phyloP scores from a whole-genome alignment of 1,140 invertebrate species.

The Scaptomyza montana region DNA sequence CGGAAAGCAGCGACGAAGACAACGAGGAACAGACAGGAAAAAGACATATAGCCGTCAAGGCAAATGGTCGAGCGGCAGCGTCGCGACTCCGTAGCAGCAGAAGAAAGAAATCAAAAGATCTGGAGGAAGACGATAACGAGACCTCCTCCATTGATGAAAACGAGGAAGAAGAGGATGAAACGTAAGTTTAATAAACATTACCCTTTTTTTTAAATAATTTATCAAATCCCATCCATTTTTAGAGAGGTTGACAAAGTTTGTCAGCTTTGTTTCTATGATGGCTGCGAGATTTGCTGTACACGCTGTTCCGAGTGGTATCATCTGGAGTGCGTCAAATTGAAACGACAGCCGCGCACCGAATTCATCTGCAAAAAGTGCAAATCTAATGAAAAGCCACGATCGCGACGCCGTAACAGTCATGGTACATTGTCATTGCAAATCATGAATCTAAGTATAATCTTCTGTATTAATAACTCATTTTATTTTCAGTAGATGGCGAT shows the following conservation, averaged over 20 bases:
- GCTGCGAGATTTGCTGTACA: constrained; percentile 67
- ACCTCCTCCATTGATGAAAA: neutral
- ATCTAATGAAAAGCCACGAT: constrained; percentile 28
- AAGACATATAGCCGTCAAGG: neutral
- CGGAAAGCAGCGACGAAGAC: constrained; percentile 83
- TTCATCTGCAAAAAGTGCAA: constrained; percentile 72
- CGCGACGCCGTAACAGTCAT: constrained; percentile 51
- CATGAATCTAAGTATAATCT: neutral
- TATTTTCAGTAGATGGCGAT: constrained; percentile 48
- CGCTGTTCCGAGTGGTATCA: constrained; percentile 67
- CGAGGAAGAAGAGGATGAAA: constrained; percentile 82
- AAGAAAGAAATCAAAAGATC: constrained; percentile 54
- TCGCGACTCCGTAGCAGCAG: neutral
- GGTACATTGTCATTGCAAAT: constrained; percentile 37
- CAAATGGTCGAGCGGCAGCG: neutral
- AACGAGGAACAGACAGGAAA: neutral
- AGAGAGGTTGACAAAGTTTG: constrained; percentile 69
- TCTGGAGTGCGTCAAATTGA: constrained; percentile 70
- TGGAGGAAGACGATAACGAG: constrained; percentile 84
- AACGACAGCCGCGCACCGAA: constrained; percentile 60
- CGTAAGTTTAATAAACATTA: constrained; percentile 38
- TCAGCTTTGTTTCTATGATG: constrained; percentile 70
- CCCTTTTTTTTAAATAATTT: neutral
- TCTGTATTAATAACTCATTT: neutral
- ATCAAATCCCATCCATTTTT: neutral